Conservation (phyloP, 2,888 invertebrate genomes). For the Blastobasis lacticolella region DNA sequence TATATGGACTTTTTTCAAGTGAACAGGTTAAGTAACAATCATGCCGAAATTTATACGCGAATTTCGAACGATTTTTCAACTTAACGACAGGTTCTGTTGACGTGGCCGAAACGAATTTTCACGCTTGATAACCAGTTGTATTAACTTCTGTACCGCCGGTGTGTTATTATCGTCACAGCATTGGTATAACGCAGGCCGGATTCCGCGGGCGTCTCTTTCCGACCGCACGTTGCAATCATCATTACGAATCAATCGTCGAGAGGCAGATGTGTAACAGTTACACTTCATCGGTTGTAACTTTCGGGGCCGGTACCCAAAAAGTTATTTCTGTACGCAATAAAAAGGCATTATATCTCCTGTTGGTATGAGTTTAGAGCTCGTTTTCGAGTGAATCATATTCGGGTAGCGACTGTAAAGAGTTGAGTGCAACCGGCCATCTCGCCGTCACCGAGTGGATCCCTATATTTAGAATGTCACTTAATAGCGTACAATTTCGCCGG, state of each 20-base stretch:
- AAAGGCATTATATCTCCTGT: slow-evolving; percentile 13
- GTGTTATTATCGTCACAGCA: slow-evolving; percentile 56
- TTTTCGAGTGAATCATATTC: slow-evolving; percentile 12
- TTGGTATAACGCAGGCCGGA: slow-evolving; percentile 44
- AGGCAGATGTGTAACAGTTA: slow-evolving; percentile 64
- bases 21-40: too few species aligned
- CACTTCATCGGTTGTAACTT: slow-evolving; percentile 41
- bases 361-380: slow-evolving; percentile 1
- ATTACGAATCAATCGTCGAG: slow-evolving; percentile 43
- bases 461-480: slow-evolving; percentile 70
- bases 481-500: slow-evolving; percentile 67
- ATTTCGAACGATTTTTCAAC: too few species aligned
- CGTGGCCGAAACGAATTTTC: slow-evolving; percentile 10
- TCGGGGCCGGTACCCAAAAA: neutral
- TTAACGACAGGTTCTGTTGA: too few species aligned
- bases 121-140: slow-evolving; percentile 49
- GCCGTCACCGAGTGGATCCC: slow-evolving; percentile 49
- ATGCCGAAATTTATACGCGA: too few species aligned
- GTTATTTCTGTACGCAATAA: slow-evolving; percentile 17
- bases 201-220: slow-evolving; percentile 45
- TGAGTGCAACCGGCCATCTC: slow-evolving; percentile 44
- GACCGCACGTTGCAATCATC: slow-evolving; percentile 52
- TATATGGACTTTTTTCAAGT: too few species aligned
- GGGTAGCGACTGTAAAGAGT: slow-evolving; percentile 36
- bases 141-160: slow-evolving; percentile 38